Evolutionary conservation across 2,888 invertebrate genomes (phyloP).

Genomic region (Lobophora halterata): DNA sequence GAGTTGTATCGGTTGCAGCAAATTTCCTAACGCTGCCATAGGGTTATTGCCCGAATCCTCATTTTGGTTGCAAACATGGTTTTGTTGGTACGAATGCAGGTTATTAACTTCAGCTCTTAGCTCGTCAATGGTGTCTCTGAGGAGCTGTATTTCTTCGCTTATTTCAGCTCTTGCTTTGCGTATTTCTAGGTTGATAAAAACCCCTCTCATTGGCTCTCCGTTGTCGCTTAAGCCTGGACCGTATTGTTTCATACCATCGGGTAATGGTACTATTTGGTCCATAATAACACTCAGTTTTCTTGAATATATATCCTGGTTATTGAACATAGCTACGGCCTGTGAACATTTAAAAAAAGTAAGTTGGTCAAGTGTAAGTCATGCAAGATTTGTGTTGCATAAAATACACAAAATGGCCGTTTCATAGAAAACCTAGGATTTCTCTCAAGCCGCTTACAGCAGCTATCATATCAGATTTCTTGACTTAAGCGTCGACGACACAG

Average conservation of each 20-base stretch:
- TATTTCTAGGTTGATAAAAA: slow-evolving; percentile 30
- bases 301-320: slow-evolving; percentile 86
- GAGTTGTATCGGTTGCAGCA: slow-evolving; percentile 12
- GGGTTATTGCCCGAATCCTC: slow-evolving; percentile 8
- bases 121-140: slow-evolving; percentile 10
- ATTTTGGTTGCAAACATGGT: neutral
- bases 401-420: too few species aligned
- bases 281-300: slow-evolving; percentile 25
- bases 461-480: too few species aligned
- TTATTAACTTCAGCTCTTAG: slow-evolving; percentile 1
- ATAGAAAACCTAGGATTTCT: too few species aligned
- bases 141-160: slow-evolving; percentile 16
- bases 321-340: slow-evolving; percentile 93
- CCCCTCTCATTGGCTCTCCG: slow-evolving; percentile 51
- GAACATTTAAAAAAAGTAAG: slow-evolving; percentile 2
- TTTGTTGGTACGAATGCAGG: neutral
- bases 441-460: too few species aligned
- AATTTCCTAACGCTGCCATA: slow-evolving; percentile 2
- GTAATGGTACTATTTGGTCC: slow-evolving; percentile 16
- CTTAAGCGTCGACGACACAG: too few species aligned
- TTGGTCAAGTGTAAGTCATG: too few species aligned
- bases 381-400: too few species aligned
- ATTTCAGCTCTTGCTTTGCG: slow-evolving; percentile 28
- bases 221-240: slow-evolving; percentile 81
- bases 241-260: slow-evolving; percentile 15